Base-by-base conservation (phyloP, 1,140 invertebrate species). In the Tetragnatha versicolor region DNA sequence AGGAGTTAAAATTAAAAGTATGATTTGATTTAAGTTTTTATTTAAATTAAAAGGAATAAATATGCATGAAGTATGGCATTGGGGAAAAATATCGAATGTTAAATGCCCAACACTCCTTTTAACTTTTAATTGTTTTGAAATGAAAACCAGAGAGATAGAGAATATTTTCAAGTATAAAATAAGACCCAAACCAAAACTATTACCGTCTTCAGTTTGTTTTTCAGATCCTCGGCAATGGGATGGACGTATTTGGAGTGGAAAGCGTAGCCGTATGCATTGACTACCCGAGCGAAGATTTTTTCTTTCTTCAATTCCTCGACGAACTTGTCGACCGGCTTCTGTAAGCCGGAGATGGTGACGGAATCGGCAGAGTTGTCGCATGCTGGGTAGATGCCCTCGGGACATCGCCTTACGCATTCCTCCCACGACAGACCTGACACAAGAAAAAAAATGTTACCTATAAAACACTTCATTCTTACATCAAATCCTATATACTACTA, bases 161-260 rank as follows among this genome's bases (percentile, higher is more conserved):
- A 45, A 9, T 45, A 45, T 45, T 9, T 9, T 45, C 17, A 45
- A 45, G 17, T 9, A 45, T 9, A 45, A 45, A 9, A 45, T 9
- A 45, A 45, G 17, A 45, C 17, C 17, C 17, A 45, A 9, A 45
- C 9, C 7, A 45, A 17, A 45, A 3, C 9, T 20, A 49, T 4
- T n/a, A 25, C 37, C n/a, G n/a, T n/a, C n/a, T n/a, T n/a, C n/a
- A 72, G 25, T 42, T 68, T 25, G 47, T 72, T 63, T 76, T 82
- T 89, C 55, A 98, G 88, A 83, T 90, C 94, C 47, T 93, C 94
- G 29, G 91, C 88, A 1, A 65, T 65, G 4, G 27, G 3, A 0
- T 91, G 90, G 83, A 99, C 95, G 83, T 95, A 96, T 85, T 93
- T 92, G 82, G 94, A 97, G 87, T 99, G 97, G 89, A 98, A 99